Conservation (phyloP, 2,113 vertebrate genomes). For the Strix uralensis region DNA sequence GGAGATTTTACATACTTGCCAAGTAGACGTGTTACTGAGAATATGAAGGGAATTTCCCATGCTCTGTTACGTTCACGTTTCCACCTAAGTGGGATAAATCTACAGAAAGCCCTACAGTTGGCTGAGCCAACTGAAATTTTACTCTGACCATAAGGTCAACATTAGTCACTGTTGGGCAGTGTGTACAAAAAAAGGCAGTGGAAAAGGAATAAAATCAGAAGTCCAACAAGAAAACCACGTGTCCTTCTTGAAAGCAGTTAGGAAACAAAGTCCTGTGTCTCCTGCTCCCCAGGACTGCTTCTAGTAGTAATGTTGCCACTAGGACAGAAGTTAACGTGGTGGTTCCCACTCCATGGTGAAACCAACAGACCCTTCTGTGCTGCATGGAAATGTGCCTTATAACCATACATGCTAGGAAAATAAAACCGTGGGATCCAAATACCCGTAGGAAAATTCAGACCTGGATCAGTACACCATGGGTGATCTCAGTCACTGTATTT, state of each 20-base stretch:
- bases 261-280: neutral
- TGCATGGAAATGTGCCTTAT: neutral
- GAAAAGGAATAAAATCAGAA: neutral
- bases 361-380: neutral
- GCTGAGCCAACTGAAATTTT: neutral
- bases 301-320: neutral
- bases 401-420: neutral
- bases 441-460: neutral
- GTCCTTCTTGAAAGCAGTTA: neutral
- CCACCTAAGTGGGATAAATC: neutral
- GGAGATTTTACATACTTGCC: neutral
- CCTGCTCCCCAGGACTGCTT: neutral
- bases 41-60: neutral
- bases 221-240: neutral
- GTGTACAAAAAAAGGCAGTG: neutral
- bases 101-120: neutral
- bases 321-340: neutral
- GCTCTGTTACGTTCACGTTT: neutral
- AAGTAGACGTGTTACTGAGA: neutral
- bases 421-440: neutral
- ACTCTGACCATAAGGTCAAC: neutral
- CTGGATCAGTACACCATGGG: neutral
- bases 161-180: conserved; percentile 43
- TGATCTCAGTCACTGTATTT: conserved; percentile 20
- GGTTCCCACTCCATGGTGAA: neutral